Conservation (phyloP, 2,113 vertebrate species). For the Electrona antarctica region DNA sequence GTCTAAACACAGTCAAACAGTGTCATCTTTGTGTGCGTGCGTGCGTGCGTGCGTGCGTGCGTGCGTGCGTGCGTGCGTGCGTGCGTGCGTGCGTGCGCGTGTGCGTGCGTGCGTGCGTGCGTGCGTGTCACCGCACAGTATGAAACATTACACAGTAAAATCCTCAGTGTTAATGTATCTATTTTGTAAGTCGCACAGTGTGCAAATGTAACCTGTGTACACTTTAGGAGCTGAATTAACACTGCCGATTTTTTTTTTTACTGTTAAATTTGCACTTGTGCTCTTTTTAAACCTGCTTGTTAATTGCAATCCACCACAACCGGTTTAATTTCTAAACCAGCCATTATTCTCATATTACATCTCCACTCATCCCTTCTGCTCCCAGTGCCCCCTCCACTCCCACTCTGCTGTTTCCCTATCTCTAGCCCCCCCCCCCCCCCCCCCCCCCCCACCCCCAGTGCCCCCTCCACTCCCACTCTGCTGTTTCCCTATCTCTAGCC, state of each 20-base stretch:
- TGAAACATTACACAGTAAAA: too few relatives aligned
- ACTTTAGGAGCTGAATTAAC: too few relatives aligned
- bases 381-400: constrained; percentile 7
- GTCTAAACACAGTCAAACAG: constrained; percentile 70
- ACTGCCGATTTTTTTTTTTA: too few relatives aligned
- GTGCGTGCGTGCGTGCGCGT: constrained; percentile 23
- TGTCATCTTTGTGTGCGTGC: constrained; percentile 49
- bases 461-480: background rate
- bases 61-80: constrained; percentile 20
- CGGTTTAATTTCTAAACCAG: constrained; percentile 41
- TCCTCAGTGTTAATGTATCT: too few relatives aligned
- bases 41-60: constrained; percentile 23
- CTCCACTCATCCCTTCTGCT: constrained; percentile 38
- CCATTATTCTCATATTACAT: constrained; percentile 65
- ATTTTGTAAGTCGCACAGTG: too few relatives aligned
- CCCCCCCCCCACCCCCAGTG: background rate
- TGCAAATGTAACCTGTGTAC: too few relatives aligned
- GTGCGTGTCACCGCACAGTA: background rate
- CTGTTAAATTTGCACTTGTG: background rate
- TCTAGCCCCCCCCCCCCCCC: constrained; percentile 60
- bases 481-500: constrained; percentile 57
- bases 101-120: constrained; percentile 21
- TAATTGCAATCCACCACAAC: constrained; percentile 62
- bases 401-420: constrained; percentile 51
- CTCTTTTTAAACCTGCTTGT: constrained; percentile 57